Evolutionary conservation across 2,797 vertebrate genomes (phyloP).

Genomic region (Phylloscopus collybita): DNA sequence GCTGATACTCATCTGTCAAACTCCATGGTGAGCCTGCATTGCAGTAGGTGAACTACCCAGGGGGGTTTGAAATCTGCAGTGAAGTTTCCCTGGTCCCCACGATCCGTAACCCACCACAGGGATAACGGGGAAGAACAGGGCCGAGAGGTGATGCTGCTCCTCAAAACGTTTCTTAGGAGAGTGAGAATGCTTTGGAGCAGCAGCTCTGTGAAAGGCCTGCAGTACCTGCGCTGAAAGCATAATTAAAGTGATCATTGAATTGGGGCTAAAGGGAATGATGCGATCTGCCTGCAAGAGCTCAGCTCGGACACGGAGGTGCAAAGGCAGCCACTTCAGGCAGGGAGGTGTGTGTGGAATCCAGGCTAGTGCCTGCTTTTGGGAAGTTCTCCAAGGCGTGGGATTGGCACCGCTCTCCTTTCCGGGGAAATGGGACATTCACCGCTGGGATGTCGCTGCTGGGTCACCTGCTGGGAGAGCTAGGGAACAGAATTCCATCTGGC

Average conservation of each 20-base stretch:
- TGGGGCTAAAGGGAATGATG: neutral
- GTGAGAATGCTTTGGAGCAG: neutral
- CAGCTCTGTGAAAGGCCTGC: neutral
- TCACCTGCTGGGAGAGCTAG: neutral
- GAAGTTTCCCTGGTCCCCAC: fast-evolving
- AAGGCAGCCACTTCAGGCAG: fast-evolving
- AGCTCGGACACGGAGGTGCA: neutral
- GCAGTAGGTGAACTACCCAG: neutral
- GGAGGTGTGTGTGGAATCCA: neutral
- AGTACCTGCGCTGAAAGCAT: neutral
- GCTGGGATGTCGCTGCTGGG: neutral
- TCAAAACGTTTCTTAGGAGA: neutral
- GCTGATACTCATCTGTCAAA: neutral
- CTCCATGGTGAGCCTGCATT: neutral
- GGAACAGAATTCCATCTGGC: fast-evolving
- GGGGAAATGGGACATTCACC: fast-evolving
- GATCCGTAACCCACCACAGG: fast-evolving
- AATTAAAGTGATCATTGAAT: neutral
- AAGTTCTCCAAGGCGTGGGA: neutral
- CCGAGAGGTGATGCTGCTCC: neutral
- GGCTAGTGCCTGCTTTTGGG: neutral
- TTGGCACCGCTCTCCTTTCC: neutral
- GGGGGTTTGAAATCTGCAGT: neutral
- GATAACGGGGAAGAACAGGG: fast-evolving
- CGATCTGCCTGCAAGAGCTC: neutral